Evolutionary conservation across 2,797 vertebrate species (phyloP).

Genomic region (Squalus acanthias): DNA sequence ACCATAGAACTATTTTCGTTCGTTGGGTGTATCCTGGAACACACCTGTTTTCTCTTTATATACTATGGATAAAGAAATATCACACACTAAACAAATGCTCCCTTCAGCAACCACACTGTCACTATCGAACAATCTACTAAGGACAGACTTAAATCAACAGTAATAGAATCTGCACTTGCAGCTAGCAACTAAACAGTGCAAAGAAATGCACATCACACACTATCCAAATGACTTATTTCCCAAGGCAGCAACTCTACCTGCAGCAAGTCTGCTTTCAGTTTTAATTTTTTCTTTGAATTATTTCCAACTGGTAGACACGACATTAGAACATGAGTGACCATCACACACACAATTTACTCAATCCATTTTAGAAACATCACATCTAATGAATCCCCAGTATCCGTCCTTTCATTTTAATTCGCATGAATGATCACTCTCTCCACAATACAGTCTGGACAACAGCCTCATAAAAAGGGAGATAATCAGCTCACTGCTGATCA

Average conservation of each 20-base stretch:
- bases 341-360: not conserved
- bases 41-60: not conserved
- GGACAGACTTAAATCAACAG: not conserved
- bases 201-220: not conserved
- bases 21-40: not conserved
- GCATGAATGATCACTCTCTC: not conserved
- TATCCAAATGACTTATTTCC: not conserved
- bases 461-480: not conserved
- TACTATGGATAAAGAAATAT: not conserved
- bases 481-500: not conserved
- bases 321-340: not conserved
- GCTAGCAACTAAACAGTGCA: not conserved
- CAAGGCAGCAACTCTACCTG: not conserved
- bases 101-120: not conserved
- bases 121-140: not conserved
- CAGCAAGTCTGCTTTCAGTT: not conserved
- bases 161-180: not conserved
- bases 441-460: not conserved
- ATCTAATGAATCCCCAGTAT: not conserved
- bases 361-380: not conserved
- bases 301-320: not conserved
- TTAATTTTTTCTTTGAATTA: not conserved
- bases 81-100: not conserved
- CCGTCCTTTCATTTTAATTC: not conserved
- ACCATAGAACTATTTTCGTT: not conserved